Evolutionary conservation across 2,888 invertebrate species (phyloP).

Genomic region (Ernsta delagoae): DNA sequence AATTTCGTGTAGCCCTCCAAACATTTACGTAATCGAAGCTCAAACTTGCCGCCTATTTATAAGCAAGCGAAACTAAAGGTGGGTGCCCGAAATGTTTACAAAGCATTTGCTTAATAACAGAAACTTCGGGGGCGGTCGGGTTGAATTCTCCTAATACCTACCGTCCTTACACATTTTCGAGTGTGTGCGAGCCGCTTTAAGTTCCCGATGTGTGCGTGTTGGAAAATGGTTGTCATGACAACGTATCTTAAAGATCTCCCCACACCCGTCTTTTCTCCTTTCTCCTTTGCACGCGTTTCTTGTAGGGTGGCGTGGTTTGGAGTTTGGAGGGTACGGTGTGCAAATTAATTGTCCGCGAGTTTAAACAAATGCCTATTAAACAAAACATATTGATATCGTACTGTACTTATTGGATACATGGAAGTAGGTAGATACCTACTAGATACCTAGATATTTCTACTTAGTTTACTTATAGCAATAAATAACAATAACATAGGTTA

Average conservation of each 20-base stretch:
- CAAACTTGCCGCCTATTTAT: constrained; percentile 76
- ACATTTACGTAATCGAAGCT: constrained; percentile 57
- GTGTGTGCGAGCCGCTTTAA: constrained; percentile 53
- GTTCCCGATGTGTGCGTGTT: constrained; percentile 57
- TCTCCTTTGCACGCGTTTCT: constrained; percentile 83
- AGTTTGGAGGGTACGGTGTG: too few relatives aligned
- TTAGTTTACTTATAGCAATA: too few relatives aligned
- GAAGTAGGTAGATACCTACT: too few relatives aligned
- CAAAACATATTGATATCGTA: too few relatives aligned
- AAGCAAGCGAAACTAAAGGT: constrained; percentile 75
- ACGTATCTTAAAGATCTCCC: constrained; percentile 85
- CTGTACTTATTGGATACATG: too few relatives aligned
- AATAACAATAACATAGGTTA: too few relatives aligned
- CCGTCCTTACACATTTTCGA: constrained; percentile 49
- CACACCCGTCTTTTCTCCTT: constrained; percentile 81
- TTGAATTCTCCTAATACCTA: constrained; percentile 81
- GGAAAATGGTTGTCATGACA: constrained; percentile 74
- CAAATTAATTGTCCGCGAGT: constrained; percentile 50
- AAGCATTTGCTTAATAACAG: constrained; percentile 85
- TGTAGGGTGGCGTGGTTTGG: constrained; percentile 76
- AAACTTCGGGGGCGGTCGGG: constrained; percentile 76
- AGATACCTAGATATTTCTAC: too few relatives aligned
- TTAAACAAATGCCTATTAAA: too few relatives aligned
- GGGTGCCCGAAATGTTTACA: constrained; percentile 81
- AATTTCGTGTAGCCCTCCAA: background rate